Evolutionary conservation across 1,140 invertebrate species (phyloP), one percentile per base, ranked within the genome.

Genomic region (Cryptotermes secundus): DNA sequence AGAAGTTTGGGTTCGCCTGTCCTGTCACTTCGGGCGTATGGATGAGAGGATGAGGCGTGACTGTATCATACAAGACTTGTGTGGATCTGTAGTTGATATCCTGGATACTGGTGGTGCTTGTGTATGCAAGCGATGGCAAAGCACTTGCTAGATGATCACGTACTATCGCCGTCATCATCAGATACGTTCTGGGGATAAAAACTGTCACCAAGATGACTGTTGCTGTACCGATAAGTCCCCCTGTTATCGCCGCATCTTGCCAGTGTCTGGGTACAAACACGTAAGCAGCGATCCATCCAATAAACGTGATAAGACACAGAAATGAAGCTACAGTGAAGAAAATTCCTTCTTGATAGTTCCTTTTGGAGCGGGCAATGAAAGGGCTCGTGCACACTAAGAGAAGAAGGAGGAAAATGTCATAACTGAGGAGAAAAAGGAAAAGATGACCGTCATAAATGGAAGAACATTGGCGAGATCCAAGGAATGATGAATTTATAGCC

Each of bases 321-420:
- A 92, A 88, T 53, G 89, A 89, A 14, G 89, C 90, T 0, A 91
- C 87, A 1, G 90, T 89, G 84, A 92, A 90, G 45, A 92, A 89
- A 81, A 90, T 89, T 2, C 93, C 92, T 87, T 94, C 93, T 4
- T 90, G 90, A 87, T 93, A 93, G 86, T 94, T 94, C n/a, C 93
- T 89, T 82, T 92, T 92, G 12, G 92, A 93, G 24, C 91, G 90
- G 65, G 91, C 90, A 31, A 93, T 91, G 42, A 91, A 89, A 0
- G 93, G 91, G 45, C 90, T 90, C 59, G 93, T 87, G 34, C 91
- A 88, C 22, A 92, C 87, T 81, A 92, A 88, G 0, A 92, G 86
- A 10, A 92, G 82, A 1, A 93, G 87, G 2, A 94, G 85, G 49
- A 93, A 88, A 82, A 92, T 89, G 85, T 92, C 91, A 87, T 93